Evolutionary conservation across 2,113 vertebrate species (phyloP).

Genomic region (Geothlypis trichas): DNA sequence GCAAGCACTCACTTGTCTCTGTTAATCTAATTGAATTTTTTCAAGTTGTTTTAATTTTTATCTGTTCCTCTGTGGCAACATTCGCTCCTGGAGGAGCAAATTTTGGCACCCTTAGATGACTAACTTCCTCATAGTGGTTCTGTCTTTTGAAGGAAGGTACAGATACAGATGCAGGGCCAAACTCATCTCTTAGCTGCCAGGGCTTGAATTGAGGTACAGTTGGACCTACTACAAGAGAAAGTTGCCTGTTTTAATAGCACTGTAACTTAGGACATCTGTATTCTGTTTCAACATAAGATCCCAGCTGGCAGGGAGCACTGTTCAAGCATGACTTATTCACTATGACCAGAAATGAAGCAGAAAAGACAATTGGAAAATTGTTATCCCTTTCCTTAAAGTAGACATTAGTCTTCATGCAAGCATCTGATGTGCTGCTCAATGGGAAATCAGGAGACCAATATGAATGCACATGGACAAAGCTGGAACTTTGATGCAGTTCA

Average conservation of each 20-base stretch:
- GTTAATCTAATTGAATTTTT: conserved; percentile 71
- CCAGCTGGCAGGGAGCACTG: background rate
- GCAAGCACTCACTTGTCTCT: conserved; percentile 65
- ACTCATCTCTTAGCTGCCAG: background rate
- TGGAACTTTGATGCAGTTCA: background rate
- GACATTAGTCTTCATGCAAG: background rate
- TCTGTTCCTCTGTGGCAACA: background rate
- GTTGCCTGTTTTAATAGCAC: background rate
- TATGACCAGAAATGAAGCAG: background rate
- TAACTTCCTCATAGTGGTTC: background rate
- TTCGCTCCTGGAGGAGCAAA: background rate
- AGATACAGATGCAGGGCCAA: background rate
- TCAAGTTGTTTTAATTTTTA: conserved; percentile 58
- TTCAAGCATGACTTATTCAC: background rate
- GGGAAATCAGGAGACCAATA: background rate
- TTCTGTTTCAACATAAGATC: background rate
- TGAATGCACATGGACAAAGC: background rate
- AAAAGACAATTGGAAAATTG: background rate
- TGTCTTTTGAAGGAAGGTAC: background rate
- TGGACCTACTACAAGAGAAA: background rate
- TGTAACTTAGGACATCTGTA: background rate
- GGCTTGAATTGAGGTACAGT: background rate
- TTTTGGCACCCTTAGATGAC: conserved; percentile 1
- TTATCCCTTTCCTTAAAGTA: background rate
- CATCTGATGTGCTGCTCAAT: background rate